phyloP scores from a whole-genome alignment of 2,888 invertebrate genomes.

The Ichneumon xanthorius region DNA sequence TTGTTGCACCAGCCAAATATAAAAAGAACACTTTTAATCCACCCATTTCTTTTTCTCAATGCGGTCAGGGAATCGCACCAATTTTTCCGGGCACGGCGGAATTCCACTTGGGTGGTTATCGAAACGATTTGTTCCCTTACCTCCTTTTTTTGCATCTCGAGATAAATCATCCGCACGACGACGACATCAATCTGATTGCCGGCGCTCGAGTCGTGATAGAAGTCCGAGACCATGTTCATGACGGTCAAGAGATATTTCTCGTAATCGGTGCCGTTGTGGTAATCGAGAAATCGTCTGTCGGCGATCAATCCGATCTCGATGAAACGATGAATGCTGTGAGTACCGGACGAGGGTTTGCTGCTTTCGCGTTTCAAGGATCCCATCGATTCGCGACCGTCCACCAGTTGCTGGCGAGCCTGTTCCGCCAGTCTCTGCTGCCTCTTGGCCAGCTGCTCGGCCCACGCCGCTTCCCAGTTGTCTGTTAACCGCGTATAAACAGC shows the following conservation, averaged over 20 bases:
- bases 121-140: conserved; percentile 80
- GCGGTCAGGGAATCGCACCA: neutral
- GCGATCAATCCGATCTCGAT: conserved; percentile 95
- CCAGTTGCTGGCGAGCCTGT: conserved; percentile 72
- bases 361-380: conserved; percentile 63
- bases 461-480: conserved; percentile 80
- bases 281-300: conserved; percentile 93
- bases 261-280: conserved; percentile 91
- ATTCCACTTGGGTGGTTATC: neutral
- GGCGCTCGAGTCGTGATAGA: conserved; percentile 93
- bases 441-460: conserved; percentile 84
- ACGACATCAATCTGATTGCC: conserved; percentile 96
- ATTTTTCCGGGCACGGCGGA: neutral
- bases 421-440: conserved; percentile 78
- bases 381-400: conserved; percentile 73
- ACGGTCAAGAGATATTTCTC: conserved; percentile 94
- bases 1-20: too few relatives aligned
- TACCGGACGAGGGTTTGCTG: conserved; percentile 85
- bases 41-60: neutral
- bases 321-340: conserved; percentile 91
- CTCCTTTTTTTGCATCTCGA: conserved; percentile 88
- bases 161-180: conserved; percentile 92
- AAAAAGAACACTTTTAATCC: too few relatives aligned
- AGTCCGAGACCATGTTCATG: conserved; percentile 95
- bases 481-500: conserved; percentile 34